Evolutionary conservation across 2,797 vertebrate species (phyloP), one percentile per base, ranked within the genome.

Genomic region (Neosilurus mollespiculum): DNA sequence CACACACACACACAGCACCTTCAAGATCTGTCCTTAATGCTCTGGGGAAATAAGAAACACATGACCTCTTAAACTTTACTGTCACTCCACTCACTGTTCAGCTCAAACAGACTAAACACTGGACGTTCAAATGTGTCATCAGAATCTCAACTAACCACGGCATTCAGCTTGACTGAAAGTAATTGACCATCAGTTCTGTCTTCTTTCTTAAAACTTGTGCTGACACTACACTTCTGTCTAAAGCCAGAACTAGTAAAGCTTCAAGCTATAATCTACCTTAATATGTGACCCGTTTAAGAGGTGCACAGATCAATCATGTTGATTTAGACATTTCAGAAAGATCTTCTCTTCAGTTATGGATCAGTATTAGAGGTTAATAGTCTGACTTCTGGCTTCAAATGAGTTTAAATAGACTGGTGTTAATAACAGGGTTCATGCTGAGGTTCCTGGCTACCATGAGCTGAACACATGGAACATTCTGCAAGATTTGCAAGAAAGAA

Each of bases 81-180:
- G 67, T 82, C 80, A 69, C 59, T 66, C 2, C 14, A 22, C 30
- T 43, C 30, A 11, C 37, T 56, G 43, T 69, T 37, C 67, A 56
- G 51, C 22, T 61, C n/a, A 70, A 54, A 18, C 43, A 83, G 77
- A 87, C 76, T 81, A 82, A 84, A 82, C 80, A 80, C 34, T 56
- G 71, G 53, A 78, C 66, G 22, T 24, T 64, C 43, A 54, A 71
- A 37, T 76, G 54, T 72, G 24, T 34, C 69, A 79, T 64, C 49
- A 84, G 71, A 82, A 82, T 85, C 67, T 16, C 7, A 54, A 66
- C 26, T 51, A 82, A 67, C 30, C 65, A 26, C 16, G 3, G 3
- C 1, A 14, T 62, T 83, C 65, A 64, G 20, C 71, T 43, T 56
- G n/a, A 66, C 43, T 26, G n/a, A 71, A 79, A 14, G 56, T 61